Evolutionary conservation across 1,140 invertebrate species (phyloP), one percentile per base, ranked within the genome.

Genomic region (Oscheius sp.): DNA sequence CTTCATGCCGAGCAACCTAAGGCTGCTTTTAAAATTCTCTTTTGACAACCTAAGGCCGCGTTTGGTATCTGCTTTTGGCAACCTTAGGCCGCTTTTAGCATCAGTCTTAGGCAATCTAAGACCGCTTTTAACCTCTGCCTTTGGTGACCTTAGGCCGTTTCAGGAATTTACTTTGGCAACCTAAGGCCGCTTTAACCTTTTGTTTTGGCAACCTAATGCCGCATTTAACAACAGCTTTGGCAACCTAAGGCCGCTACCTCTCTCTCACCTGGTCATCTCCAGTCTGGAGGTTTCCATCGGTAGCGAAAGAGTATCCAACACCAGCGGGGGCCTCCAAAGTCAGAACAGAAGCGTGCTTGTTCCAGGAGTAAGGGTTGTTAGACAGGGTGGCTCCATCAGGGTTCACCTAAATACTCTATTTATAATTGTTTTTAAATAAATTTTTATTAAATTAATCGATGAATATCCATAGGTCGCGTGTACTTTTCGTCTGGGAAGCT

Each of bases 301-400:
- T 72, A 31, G 85, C 79, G 77, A 88, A 88, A 0, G 87, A 88
- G 73, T 83, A 88, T 3, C 88, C 88, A 52, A 88, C 87, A 72
- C 88, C 87, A 36, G 86, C 87, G 61, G 88, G 88, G 7, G 87
- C 83, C 77, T 88, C 88, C 32, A 88, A 69, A 72, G 85, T 88
- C 2, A 88, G 42, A 31, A 95, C 91, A 82, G 92, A 94, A 36
- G 91, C 91, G 68, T 90, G 90, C 88, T 92, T 83, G 73, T 88
- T 87, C 87, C 87, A 88, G 66, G 84, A 82, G 77, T 84, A 87
- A 3, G 80, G 70, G 73, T 88, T 88, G 23, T 74, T 66, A 10
- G 71, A 70, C 1, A 87, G 69, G 20, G 79, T 84, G 45, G 77
- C 77, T n/a, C 85, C 85, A 73, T 82, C 77, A 55, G 31, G 26